phyloP scores from a whole-genome alignment of 1,140 invertebrate species.

The Leptestheria dahalacensis region DNA sequence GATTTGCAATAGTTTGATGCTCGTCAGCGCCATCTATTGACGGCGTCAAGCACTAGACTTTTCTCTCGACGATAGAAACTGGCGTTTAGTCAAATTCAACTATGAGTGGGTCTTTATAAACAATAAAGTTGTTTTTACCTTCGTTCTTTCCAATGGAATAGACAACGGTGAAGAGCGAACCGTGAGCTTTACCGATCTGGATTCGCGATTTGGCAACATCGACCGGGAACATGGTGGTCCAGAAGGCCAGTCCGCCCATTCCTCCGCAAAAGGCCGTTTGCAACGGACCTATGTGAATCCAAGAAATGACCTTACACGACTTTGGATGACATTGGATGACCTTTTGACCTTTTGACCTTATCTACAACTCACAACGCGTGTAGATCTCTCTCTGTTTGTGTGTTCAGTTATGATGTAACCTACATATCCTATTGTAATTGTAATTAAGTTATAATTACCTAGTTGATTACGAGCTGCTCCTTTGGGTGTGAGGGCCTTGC shows the following conservation, averaged over 20 bases:
- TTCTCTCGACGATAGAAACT: too few relatives aligned
- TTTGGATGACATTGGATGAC: too few relatives aligned
- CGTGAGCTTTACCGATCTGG: slow-evolving; percentile 6
- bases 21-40: too few relatives aligned
- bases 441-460: not conserved
- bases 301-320: too few relatives aligned
- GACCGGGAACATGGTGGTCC: slow-evolving; percentile 13
- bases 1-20: too few relatives aligned
- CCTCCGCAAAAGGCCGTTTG: slow-evolving; percentile 10
- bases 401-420: too few relatives aligned
- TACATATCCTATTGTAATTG: too few relatives aligned
- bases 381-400: too few relatives aligned
- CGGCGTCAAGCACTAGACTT: too few relatives aligned
- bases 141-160: slow-evolving; percentile 8
- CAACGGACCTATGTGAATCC: not conserved
- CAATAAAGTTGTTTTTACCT: too few relatives aligned
- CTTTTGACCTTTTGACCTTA: not conserved
- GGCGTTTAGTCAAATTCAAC: too few relatives aligned
- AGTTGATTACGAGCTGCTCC: not conserved
- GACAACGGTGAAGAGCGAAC: slow-evolving; percentile 4
- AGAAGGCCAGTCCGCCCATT: slow-evolving; percentile 13
- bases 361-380: not conserved
- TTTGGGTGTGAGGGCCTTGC: slow-evolving; percentile 3
- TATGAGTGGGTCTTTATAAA: too few relatives aligned
- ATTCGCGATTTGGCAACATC: slow-evolving; percentile 13